Conservation (phyloP, 2,113 vertebrate genomes). For the Lamprologus callipterus region DNA sequence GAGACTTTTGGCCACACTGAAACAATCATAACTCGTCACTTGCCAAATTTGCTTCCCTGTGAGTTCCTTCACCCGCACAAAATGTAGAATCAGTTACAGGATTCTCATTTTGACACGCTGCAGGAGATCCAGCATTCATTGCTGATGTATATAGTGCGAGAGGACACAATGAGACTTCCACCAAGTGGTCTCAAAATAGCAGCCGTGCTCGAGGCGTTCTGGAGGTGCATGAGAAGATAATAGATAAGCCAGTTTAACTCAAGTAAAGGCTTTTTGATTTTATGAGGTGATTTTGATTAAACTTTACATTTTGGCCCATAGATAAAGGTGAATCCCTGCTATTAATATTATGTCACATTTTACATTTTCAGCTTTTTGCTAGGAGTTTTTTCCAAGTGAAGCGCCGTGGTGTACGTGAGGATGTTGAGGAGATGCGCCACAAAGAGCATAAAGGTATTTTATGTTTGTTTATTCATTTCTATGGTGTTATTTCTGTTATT, state of each 20-base stretch:
- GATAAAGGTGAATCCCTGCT: background rate
- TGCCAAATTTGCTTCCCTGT: background rate
- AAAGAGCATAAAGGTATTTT: slow-evolving; percentile 28
- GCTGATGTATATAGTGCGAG: background rate
- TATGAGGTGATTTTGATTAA: background rate
- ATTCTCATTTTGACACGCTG: background rate
- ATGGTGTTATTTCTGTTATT: background rate
- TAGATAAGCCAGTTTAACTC: background rate
- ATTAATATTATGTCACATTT: background rate
- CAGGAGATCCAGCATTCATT: background rate
- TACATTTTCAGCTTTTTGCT: slow-evolving; percentile 52
- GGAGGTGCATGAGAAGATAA: background rate
- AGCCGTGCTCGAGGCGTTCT: background rate
- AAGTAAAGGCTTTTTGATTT: background rate
- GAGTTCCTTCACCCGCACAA: background rate
- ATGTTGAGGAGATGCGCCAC: slow-evolving; percentile 31
- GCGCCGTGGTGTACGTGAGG: background rate
- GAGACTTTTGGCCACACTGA: background rate
- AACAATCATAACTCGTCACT: background rate
- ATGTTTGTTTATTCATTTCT: background rate
- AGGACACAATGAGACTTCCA: background rate
- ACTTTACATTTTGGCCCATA: background rate
- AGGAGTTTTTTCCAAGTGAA: slow-evolving; percentile 16
- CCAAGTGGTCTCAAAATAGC: background rate
- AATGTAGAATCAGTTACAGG: background rate